These are phyloP conservation scores for Amblyteles armatorius DNA, from an alignment of 2,888 invertebrate species.

Conservation along the genomic window DNA sequence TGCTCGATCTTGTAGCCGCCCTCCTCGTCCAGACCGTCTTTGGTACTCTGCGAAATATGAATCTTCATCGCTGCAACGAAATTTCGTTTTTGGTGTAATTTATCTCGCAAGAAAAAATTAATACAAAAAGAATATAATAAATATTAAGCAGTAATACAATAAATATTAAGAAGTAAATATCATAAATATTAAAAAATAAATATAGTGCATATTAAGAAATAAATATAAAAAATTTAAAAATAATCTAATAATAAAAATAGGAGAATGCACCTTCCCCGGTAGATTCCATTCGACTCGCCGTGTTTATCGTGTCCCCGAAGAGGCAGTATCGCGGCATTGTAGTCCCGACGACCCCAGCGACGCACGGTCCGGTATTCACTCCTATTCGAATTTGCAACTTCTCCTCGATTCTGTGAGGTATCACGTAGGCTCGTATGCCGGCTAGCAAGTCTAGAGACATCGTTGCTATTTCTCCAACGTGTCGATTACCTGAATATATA, in stretches of 20 bases:
- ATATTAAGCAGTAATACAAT: neutral
- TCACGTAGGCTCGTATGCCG: constrained; percentile 91
- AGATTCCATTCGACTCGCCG: constrained; percentile 94
- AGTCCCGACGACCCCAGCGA: constrained; percentile 94
- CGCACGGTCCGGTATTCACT: constrained; percentile 93
- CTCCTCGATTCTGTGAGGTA: constrained; percentile 91
- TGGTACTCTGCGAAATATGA: constrained; percentile 94
- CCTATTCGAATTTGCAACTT: constrained; percentile 92
- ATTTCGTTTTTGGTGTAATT: neutral
- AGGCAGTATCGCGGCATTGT: constrained; percentile 95
- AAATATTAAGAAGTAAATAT: neutral
- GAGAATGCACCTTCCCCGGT: constrained; percentile 89
- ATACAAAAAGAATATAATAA: too few species aligned
- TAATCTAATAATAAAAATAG: constrained; percentile 74
- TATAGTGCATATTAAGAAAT: too few species aligned
- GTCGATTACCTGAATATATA: constrained; percentile 88
- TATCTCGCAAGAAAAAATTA: neutral
- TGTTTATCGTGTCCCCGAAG: constrained; percentile 95
- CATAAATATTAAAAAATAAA: neutral
- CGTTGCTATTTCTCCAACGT: constrained; percentile 93
- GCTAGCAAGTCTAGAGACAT: constrained; percentile 94
- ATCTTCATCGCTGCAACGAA: constrained; percentile 90
- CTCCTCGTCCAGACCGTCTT: constrained; percentile 90
- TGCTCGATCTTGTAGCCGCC: constrained; percentile 92
- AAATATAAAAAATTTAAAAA: constrained; percentile 74